Base-by-base conservation (phyloP, 2,797 vertebrate species). In the Melanotaenia trifasciata region DNA sequence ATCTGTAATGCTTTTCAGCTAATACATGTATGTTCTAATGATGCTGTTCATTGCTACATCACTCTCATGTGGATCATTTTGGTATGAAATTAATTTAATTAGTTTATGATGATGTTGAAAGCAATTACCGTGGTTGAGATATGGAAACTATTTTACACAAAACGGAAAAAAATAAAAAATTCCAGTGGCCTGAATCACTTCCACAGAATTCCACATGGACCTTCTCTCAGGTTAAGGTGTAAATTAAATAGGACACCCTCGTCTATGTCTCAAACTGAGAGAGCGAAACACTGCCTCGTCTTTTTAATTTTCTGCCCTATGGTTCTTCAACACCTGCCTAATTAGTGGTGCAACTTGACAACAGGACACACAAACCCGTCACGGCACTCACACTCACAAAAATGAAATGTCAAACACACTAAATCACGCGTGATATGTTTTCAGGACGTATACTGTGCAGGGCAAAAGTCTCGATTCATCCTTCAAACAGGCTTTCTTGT, bases 271-370 rank as follows among this genome's bases (percentile, higher is more conserved):
- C 79, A 84, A 43, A 72, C 59, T 67, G 62, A 74, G 70, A 76
- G 58, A 75, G 78, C 67, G 59, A 87, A 87, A 70, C 47, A 22
- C 35, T 67, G 58, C 63, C 51, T 56, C 30, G 47, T 64, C 35
- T 43, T 59, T 13, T 18, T 63, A 51, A 66, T 75, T 83, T 76
- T 72, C 35, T 69, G 62, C 54, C 75, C 47, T 2, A 24, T 53
- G 77, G 63, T 51, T 81, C 54, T 59, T 70, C 22, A 84, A 80
- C 84, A 83, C 79, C 70, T 79, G 38, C 13, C 0, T 78, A 79
- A 87, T 86, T 90, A 85, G 54, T 67, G 78, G 28, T 72, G 60
- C 47, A 63, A 72, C 67, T 69, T 79, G 72, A 54, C 69, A 72
- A 45, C 57, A 58, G 62, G 61, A 59, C 40, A 61, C 59, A 68